Conservation (phyloP, 2,113 vertebrate genomes). For the Ovis canadensis region DNA sequence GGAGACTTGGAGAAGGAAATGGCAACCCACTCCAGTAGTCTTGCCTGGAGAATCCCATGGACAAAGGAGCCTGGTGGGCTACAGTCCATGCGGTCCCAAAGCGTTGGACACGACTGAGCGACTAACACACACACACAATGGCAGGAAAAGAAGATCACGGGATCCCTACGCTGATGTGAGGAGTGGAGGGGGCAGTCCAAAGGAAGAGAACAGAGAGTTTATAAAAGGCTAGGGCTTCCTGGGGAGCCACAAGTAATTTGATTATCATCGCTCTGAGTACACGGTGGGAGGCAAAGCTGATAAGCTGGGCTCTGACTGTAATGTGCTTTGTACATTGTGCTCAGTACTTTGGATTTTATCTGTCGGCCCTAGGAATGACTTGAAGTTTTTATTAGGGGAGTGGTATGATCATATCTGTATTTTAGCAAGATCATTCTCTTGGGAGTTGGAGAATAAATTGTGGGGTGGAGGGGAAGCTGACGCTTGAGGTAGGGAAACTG, state of each 20-base stretch:
- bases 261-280: conserved; percentile 15
- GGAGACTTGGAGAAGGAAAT: not conserved
- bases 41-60: too few species aligned
- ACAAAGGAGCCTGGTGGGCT: too few species aligned
- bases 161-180: not conserved
- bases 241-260: not conserved
- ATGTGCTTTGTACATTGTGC: conserved; percentile 3
- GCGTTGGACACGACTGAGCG: too few species aligned
- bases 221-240: not conserved
- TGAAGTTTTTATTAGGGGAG: conserved; percentile 45
- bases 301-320: not conserved
- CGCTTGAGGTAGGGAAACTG: conserved; percentile 57
- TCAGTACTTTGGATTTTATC: conserved; percentile 46
- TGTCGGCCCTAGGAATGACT: conserved; percentile 13
- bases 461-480: conserved; percentile 20
- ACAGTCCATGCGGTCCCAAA: too few species aligned
- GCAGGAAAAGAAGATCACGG: not conserved
- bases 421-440: conserved; percentile 27
- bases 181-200: not conserved
- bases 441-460: conserved; percentile 45
- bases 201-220: not conserved
- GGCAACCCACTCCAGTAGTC: too few species aligned
- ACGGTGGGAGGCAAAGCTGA: not conserved
- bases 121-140: not conserved
- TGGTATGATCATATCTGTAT: conserved; percentile 35